These are phyloP conservation scores for Cantharis rustica DNA, from an alignment of 2,888 invertebrate genomes.

Conservation along the genomic window DNA sequence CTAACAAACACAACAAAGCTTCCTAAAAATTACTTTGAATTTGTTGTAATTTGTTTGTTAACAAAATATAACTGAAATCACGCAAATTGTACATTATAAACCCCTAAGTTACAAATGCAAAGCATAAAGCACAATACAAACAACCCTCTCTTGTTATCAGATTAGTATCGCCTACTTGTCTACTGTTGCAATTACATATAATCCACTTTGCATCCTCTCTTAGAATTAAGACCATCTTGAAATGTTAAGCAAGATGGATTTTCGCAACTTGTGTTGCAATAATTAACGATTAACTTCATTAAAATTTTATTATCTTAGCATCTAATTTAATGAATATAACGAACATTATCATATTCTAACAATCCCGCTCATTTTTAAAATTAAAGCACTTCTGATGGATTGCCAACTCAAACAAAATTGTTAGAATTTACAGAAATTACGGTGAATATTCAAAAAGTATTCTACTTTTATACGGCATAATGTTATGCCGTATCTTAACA, in stretches of 20 bases:
- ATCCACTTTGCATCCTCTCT: constrained; percentile 1
- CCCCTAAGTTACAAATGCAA: constrained; percentile 22
- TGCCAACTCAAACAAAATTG: too few species aligned
- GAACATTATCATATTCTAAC: background rate
- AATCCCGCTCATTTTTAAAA: background rate
- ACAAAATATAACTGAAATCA: constrained; percentile 10
- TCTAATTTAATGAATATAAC: background rate
- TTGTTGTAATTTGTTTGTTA: background rate
- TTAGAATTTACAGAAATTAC: too few species aligned
- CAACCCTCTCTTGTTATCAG: constrained; percentile 25
- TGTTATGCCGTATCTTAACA: too few species aligned
- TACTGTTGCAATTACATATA: background rate
- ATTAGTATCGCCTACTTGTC: constrained; percentile 2
- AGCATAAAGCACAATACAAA: constrained; percentile 22
- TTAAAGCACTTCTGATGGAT: too few species aligned
- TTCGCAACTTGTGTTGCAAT: background rate
- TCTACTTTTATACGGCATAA: too few species aligned
- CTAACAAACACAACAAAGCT: background rate
- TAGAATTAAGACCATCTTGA: background rate
- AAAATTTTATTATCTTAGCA: background rate
- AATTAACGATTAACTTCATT: background rate
- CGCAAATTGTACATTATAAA: constrained; percentile 26
- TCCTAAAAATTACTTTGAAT: background rate
- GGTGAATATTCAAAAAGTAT: too few species aligned
- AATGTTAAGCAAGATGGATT: background rate